These are phyloP conservation scores for Lordiphosa fenestrarum DNA, from an alignment of 2,888 invertebrate genomes.

Conservation along the genomic window DNA sequence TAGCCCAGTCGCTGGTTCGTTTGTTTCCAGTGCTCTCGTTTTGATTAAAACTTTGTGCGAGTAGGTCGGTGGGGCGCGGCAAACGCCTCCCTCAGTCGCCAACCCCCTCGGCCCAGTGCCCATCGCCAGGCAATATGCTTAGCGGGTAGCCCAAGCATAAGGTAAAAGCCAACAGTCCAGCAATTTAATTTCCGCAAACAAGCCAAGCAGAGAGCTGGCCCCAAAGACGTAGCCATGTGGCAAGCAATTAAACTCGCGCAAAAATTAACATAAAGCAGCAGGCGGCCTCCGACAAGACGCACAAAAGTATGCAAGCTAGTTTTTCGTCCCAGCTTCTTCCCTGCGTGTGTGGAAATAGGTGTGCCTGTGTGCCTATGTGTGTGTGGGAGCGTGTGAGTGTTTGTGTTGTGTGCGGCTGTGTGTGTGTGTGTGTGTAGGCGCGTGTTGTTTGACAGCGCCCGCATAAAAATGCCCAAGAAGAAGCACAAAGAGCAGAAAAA, in stretches of 20 bases:
- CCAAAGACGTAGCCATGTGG: constrained; percentile 37
- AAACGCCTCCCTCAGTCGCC: constrained; percentile 7
- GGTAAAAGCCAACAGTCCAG: constrained; percentile 48
- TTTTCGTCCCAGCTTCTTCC: constrained; percentile 12
- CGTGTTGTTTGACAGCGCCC: constrained; percentile 36
- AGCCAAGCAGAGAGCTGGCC: constrained; percentile 45
- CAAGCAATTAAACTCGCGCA: constrained; percentile 61
- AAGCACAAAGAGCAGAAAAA: constrained; percentile 22
- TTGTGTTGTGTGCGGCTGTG: constrained; percentile 3
- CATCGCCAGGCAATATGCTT: constrained; percentile 52
- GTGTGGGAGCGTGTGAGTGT: no score
- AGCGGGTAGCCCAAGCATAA: constrained; percentile 50
- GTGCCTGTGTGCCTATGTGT: constrained; percentile 11
- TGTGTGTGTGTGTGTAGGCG: constrained; percentile 17
- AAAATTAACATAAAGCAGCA: constrained; percentile 64
- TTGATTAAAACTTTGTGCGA: constrained; percentile 66
- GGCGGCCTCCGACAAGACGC: constrained; percentile 17
- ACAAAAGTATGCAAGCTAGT: constrained; percentile 56
- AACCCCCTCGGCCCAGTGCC: constrained; percentile 10
- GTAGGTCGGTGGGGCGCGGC: constrained; percentile 66
- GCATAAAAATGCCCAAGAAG: constrained; percentile 38
- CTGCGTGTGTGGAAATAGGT: constrained; percentile 16
- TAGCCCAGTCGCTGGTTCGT: constrained; percentile 16
- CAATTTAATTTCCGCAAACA: constrained; percentile 70
- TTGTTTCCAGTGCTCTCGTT: constrained; percentile 73